Base-by-base conservation (phyloP, 2,113 vertebrate species). In the Phyllostomus hastatus region DNA sequence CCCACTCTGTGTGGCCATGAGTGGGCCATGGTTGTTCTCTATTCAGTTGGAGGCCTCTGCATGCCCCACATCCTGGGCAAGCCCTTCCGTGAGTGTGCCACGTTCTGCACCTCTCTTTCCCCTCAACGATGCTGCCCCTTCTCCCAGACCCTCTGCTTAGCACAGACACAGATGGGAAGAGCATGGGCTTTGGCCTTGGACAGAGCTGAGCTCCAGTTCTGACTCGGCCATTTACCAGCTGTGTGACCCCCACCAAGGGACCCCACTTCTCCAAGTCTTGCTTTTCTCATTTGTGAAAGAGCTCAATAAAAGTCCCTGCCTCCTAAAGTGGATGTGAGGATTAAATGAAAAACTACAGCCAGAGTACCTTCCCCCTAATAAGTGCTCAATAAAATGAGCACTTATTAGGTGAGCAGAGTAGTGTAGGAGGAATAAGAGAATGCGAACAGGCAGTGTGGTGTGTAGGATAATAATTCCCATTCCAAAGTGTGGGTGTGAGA, bases 231-330 rank as follows among this genome's bases (percentile, higher is more conserved):
- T 61, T 85, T 54, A 20, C 28, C 54, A 31, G 66, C 43, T 73
- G 22, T 91, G 48, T 95, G 79, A 78, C 59, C 59, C 5, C 24
- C 66, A 33, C n/a, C 73, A 90, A 82, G 28, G 16, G 48, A 78
- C 22, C 64, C 69, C 43, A 52, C 35, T 14, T 69, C 19, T 88
- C 50, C 76, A n/a, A 79, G 64, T 61, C 79, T 90, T 83, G n/a
- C 22, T 54, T 85, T 89, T 59, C 15, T 12, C 41, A 4, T 33
- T 57, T 50, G 67, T 69, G 86, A 86, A 85, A 87, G 35, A 66
- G n/a, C 82, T 67, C 43, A 54, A 94, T 70, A 22, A 66, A 91
- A 90, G 16, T n/a, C 57, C 46, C 19, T 72, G 33, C 48, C 46
- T 59, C n/a, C 11, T 85, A 38, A 84, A 41, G 24, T 83, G 41